phyloP scores from a whole-genome alignment of 2,888 invertebrate genomes.

The Polia nebulosa region DNA sequence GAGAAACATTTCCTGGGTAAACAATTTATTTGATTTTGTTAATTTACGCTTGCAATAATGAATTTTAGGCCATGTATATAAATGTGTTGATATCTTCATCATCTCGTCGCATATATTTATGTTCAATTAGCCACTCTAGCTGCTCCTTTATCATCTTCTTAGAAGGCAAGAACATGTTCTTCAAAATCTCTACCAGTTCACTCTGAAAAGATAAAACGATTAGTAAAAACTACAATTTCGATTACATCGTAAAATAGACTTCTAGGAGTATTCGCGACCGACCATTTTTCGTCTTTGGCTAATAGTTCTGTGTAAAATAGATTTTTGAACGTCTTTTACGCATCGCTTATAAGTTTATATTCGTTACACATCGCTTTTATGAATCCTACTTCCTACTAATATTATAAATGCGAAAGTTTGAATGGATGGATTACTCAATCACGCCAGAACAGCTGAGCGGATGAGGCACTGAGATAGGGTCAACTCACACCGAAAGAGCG shows the following conservation, averaged over 20 bases:
- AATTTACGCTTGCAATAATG: conserved; percentile 72
- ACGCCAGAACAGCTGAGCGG: too few species aligned
- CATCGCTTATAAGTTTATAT: too few species aligned
- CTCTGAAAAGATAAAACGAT: conserved; percentile 89
- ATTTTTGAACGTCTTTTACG: too few species aligned
- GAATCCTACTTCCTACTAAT: too few species aligned
- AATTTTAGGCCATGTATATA: conserved; percentile 97
- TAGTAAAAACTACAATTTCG: neutral
- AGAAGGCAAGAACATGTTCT: conserved; percentile 99
- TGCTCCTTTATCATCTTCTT: conserved; percentile 99
- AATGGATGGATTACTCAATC: too few species aligned
- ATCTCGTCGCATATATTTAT: conserved; percentile 99
- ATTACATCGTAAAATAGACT: neutral
- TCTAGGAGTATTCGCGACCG: too few species aligned
- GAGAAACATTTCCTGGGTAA: conserved; percentile 73
- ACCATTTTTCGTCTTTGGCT: too few species aligned
- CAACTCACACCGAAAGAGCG: too few species aligned
- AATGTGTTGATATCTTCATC: conserved; percentile 99
- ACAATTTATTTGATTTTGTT: conserved; percentile 84
- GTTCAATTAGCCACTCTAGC: conserved; percentile 99
- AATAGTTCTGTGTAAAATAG: too few species aligned
- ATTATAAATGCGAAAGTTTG: too few species aligned
- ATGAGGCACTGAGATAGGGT: too few species aligned
- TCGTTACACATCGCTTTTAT: too few species aligned
- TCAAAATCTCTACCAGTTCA: conserved; percentile 99